These are phyloP conservation scores for Pseudochirops corinnae DNA, from an alignment of 2,797 vertebrate species.

Conservation along the genomic window DNA sequence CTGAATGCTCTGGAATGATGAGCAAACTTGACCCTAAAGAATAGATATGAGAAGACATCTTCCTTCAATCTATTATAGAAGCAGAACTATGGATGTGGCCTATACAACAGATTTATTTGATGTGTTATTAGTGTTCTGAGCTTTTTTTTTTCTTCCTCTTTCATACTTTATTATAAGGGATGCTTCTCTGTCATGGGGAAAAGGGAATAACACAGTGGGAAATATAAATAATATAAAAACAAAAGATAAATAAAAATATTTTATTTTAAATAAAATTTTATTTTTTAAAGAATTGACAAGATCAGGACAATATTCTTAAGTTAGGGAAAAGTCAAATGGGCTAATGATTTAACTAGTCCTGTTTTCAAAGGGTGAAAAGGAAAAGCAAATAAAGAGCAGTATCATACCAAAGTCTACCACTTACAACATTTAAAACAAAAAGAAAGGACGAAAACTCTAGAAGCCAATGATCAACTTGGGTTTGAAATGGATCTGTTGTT, in stretches of 20 bases:
- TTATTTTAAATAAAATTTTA: too few relatives aligned
- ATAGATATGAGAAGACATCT: neutral
- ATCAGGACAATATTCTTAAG: conserved; percentile 21
- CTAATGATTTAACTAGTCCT: conserved; percentile 30
- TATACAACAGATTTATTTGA: neutral
- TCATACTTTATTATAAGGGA: neutral
- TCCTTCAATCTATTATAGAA: neutral
- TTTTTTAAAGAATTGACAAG: conserved; percentile 25
- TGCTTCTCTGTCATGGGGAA: neutral
- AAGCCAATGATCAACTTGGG: neutral
- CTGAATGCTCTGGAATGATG: neutral
- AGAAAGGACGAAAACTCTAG: neutral
- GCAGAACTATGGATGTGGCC: neutral
- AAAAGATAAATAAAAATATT: neutral
- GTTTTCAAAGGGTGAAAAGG: conserved; percentile 11
- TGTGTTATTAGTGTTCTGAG: neutral
- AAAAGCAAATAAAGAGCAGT: conserved; percentile 33
- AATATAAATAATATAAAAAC: neutral
- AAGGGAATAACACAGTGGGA: neutral
- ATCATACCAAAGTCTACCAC: conserved; percentile 32
- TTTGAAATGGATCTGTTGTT: neutral
- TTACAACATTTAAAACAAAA: conserved; percentile 47
- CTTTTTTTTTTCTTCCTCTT: neutral
- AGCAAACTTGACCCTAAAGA: neutral
- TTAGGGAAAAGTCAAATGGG: conserved; percentile 52